Base-by-base conservation (phyloP, 2,797 vertebrate genomes). In the Lophius americanus region DNA sequence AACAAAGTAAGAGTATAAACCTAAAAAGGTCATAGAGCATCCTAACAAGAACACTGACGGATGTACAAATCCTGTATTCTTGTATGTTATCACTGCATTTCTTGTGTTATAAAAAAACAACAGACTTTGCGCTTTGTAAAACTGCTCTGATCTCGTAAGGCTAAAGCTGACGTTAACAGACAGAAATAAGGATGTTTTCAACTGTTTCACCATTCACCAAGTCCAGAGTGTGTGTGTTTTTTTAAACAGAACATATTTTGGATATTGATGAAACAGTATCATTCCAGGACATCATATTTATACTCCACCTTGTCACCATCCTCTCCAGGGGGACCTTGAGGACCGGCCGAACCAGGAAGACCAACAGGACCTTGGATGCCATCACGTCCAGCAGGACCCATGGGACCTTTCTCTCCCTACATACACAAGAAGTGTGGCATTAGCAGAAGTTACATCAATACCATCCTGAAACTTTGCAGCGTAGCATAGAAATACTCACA, bases 351-450 rank as follows among this genome's bases (percentile, higher is more conserved):
- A 54, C 98, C 98, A 1, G 98, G 98, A 73, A 99, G 96, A 73
- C 98, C 98, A 43, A 98, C 96, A 0, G 97, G 97, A 60, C 98
- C 98, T 88, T 99, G 98, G 35, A 99, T 93, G 39, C 98, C 98
- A 73, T 99, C 98, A 64, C 98, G 94, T 35, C 98, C 98, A 36
- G 98, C 96, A 0, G 98, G 97, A 56, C 98, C 98, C 64, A 96
- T 91, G 36, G 97, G 96, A 76, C 98, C 98, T 95, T 98, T 99
- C 87, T 99, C 98, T 85, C 98, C 98, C 98, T 99, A 58, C 51
- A 84, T 41, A 68, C 9, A 60, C 14, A 41, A 23, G 52, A 63
- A n/a, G 44, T 50, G 51, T 35, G 9, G 11, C 46, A 61, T 60
- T n/a, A 42, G 2, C 23, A 13, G 23, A 51, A 44, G 42, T 46